A percentile compares a stretch with the other conserved stretches of the same genome.
phyloP scores from a whole-genome alignment of 2,888 invertebrate genomes.

The Melipona beecheii region DNA sequence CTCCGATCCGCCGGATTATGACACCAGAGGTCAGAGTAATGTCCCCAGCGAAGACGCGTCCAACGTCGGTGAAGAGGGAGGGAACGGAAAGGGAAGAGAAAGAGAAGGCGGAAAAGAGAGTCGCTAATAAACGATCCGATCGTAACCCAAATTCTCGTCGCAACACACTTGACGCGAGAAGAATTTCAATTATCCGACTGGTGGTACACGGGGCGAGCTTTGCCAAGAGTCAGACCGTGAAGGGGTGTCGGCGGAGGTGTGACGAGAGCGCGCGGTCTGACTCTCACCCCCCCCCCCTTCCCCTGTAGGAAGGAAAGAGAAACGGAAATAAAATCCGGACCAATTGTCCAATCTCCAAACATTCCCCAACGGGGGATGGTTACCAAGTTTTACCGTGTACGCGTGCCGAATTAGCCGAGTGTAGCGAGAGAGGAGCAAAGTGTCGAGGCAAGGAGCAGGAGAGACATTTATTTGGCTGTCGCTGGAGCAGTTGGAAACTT shows the following conservation, averaged over 20 bases:
- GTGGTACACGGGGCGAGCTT: background rate
- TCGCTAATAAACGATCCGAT: background rate
- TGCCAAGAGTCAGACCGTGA: conserved; percentile 21
- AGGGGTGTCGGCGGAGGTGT: conserved; percentile 18
- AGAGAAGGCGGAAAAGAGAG: background rate
- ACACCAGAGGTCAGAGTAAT: background rate
- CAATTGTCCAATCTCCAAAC: conserved; percentile 69
- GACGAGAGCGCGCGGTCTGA: conserved; percentile 9
- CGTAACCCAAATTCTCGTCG: background rate
- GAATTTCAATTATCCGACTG: conserved; percentile 34
- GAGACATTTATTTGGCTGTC: conserved; percentile 76
- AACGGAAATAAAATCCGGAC: conserved; percentile 60
- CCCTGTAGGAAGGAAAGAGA: conserved; percentile 13
- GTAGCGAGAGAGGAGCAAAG: conserved; percentile 61
- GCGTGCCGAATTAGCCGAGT: conserved; percentile 71
- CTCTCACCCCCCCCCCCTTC: background rate
- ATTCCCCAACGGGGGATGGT: conserved; percentile 49
- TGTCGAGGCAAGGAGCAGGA: conserved; percentile 71
- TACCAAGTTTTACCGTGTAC: conserved; percentile 64
- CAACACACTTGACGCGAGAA: background rate
- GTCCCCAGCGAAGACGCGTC: too few relatives aligned
- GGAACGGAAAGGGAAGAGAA: too few relatives aligned
- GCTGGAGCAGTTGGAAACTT: conserved; percentile 73
- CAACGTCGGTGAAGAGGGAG: too few relatives aligned
- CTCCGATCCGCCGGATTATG: too few relatives aligned